Percentiles rank a stretch among this genome's conserved stretches.
phyloP scores from a whole-genome alignment of 2,113 vertebrate species.

The Tupaia tana region DNA sequence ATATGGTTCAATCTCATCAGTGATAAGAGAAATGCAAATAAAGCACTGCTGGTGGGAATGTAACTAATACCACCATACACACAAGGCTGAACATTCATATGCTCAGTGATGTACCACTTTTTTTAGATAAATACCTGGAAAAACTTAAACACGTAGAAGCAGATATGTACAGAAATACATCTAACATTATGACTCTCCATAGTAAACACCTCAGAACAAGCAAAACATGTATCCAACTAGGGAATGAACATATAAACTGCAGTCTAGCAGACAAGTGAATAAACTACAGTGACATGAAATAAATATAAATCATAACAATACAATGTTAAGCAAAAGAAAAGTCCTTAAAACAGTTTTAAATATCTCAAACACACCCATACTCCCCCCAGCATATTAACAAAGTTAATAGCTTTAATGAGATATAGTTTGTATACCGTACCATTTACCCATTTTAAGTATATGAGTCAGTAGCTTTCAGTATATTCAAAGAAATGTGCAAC shows the following conservation, averaged over 20 bases:
- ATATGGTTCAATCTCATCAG: neutral
- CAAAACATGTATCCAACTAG: neutral
- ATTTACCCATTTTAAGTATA: neutral
- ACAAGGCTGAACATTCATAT: neutral
- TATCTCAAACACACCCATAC: neutral
- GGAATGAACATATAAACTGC: neutral
- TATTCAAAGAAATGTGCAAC: neutral
- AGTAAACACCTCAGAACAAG: neutral
- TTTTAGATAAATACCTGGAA: neutral
- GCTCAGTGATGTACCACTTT: neutral
- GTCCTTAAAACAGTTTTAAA: neutral
- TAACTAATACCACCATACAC: neutral
- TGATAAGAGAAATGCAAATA: conserved; percentile 10
- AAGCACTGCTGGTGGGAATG: neutral
- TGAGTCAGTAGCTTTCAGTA: neutral
- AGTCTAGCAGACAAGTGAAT: neutral
- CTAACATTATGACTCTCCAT: neutral
- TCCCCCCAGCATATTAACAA: neutral
- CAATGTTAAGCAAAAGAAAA: neutral
- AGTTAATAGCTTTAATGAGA: neutral
- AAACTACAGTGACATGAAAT: neutral
- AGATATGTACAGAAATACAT: neutral
- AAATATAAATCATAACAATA: neutral
- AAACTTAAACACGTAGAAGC: neutral
- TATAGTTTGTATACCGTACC: neutral